Conservation (phyloP, 2,888 invertebrate genomes). For the Chloroclystis v-ata region DNA sequence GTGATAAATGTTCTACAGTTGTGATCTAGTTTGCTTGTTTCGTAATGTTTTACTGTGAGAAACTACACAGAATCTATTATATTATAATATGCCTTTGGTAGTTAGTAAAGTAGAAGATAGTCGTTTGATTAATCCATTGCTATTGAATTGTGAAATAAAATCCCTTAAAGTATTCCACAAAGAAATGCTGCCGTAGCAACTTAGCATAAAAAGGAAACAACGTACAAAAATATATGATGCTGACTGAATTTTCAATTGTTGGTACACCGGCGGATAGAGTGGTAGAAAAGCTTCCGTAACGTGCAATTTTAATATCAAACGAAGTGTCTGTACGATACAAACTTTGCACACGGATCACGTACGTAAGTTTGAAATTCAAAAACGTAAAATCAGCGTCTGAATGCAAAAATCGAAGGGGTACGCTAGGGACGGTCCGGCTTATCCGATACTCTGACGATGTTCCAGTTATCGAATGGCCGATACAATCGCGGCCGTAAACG, state of each 20-base stretch:
- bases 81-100: too few species aligned
- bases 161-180: too few species aligned
- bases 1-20: too few species aligned
- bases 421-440: constrained; percentile 27
- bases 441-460: constrained; percentile 22
- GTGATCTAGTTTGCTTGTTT: too few species aligned
- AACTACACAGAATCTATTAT: too few species aligned
- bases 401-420: constrained; percentile 56
- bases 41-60: too few species aligned
- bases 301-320: constrained; percentile 48
- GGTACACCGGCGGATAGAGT: constrained; percentile 12
- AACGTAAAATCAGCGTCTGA: constrained; percentile 64
- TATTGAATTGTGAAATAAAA: too few species aligned
- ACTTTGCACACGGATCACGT: constrained; percentile 58
- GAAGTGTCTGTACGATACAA: constrained; percentile 50
- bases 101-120: too few species aligned
- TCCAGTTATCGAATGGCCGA: constrained; percentile 25
- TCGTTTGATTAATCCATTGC: too few species aligned
- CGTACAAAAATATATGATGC: neutral
- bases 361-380: constrained; percentile 60
- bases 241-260: constrained; percentile 8
- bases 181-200: neutral
- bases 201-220: neutral
- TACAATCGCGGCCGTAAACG: constrained; percentile 25
- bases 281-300: constrained; percentile 26